Percentiles rank a stretch among this genome's conserved stretches.
Conservation (phyloP, 2,113 vertebrate genomes). For the Lipophrys pholis region DNA sequence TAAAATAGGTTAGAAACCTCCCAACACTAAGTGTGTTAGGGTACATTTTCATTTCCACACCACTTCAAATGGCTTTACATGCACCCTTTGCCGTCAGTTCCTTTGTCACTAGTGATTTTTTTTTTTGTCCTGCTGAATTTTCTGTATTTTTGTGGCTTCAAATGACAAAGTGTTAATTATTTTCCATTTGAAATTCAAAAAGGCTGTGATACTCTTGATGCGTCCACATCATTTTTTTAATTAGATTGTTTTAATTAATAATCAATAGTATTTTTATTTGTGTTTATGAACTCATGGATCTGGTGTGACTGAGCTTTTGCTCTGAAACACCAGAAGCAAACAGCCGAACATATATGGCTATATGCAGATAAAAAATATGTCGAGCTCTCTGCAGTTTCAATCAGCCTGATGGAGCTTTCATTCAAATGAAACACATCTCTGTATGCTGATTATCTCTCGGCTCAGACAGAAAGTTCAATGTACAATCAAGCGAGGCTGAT, state of each 20-base stretch:
- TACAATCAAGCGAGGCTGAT: conserved; percentile 15
- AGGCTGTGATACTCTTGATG: not conserved
- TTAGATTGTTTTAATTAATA: no score
- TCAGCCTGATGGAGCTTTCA: conserved; percentile 49
- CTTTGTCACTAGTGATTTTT: not conserved
- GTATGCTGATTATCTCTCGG: conserved; percentile 32
- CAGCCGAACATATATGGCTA: conserved; percentile 7
- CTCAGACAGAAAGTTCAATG: conserved; percentile 29
- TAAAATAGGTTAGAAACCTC: not conserved
- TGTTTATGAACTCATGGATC: conserved; percentile 15
- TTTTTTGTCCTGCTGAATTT: not conserved
- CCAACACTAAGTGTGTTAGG: not conserved
- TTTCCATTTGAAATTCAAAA: conserved; percentile 12
- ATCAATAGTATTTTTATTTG: not conserved
- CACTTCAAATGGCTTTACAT: conserved; percentile 24
- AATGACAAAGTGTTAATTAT: conserved; percentile 11
- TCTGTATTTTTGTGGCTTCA: not conserved
- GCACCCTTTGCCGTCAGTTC: not conserved
- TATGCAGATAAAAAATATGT: conserved; percentile 14
- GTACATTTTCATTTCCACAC: conserved; percentile 1
- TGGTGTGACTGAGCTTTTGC: conserved; percentile 6
- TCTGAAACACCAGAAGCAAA: not conserved
- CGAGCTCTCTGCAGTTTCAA: conserved; percentile 37
- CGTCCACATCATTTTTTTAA: no score
- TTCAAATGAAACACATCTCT: conserved; percentile 36